Evolutionary conservation across 2,113 vertebrate genomes (phyloP), one percentile per base, ranked within the genome.

Genomic region (Dromiciops gliroides): DNA sequence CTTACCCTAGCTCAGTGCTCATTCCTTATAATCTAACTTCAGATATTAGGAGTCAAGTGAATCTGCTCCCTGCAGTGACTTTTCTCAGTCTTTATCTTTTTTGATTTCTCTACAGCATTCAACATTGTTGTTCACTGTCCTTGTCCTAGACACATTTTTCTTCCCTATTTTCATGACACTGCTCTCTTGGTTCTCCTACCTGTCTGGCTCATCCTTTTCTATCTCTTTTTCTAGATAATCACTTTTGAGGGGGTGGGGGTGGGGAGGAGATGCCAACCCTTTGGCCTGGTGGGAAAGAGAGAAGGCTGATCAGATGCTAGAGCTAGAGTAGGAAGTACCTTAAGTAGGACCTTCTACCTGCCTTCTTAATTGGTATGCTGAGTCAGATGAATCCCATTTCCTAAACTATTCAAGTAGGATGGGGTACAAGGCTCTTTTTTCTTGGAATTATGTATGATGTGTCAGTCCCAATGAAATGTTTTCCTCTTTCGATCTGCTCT

Each of bases 171-270:
- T n/a, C 31, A n/a, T n/a, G 31, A 51, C 28, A 28, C n/a, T 25
- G 11, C 28, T 44, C 91, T 75, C 28, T 44, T 88, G 48, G 52
- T 44, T n/a, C 44, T 92, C 2, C 53, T 94, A 94, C 48, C 48
- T 56, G 48, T 16, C 93, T 50, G 88, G 50, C 8, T 88, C 37
- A 25, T 44, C 56, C 9, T 67, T 50, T 2, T 37, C 24, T 50
- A n/a, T 37, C 3, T 92, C 91, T 88, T 89, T 89, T 94, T 9
- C 53, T 94, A 75, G 89, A 51, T 90, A 96, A 92, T 16, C 51
- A 24, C 3, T 53, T 44, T 96, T 96, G 56, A 9, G 19, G 50
- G 52, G 95, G 28, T 90, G 9, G 31, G 3, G 14, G 52, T 44
- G 51, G 19, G 1, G 1, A 93, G 8, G 4, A 51, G 22, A 44